Evolutionary conservation across 2,113 vertebrate genomes (phyloP), one percentile per base, ranked within the genome.

Genomic region (Toxostoma redivivum): DNA sequence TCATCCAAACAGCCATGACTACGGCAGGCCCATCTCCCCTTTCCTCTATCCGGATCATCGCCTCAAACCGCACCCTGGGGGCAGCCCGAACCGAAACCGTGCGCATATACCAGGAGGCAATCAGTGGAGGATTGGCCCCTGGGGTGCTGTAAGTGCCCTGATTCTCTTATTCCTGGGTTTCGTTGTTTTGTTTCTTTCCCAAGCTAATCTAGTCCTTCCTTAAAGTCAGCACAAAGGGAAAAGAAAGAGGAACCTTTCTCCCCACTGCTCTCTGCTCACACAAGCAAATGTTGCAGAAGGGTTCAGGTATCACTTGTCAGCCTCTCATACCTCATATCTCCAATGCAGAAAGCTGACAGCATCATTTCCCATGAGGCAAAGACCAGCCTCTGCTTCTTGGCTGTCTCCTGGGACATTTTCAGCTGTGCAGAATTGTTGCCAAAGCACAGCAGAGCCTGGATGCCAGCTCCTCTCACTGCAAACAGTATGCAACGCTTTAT

Each of bases 61-160:
- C 50, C 98, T 98, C 90, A 97, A 98, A 86, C 79, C 97, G 30
- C 97, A 95, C 83, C 97, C 98, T 1, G 96, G 96, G n/a, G 95
- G 96, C 58, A 90, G 89, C 61, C 83, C 94, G 0, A 97, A 98
- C 53, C 81, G 94, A 58, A 97, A 96, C 82, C 98, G 95, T 10
- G 98, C 96, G 4, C 98, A 98, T 4, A 74, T 96, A 19, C 97
- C 97, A 0, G 97, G 98, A 35, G 98, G 98, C 85, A 99, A 99
- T 94, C 99, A 99, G 91, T 99, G 99, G 99, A 98, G 99, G 90
- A 99, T 98, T 10, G 99, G 99, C 37, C 99, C 99, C 40, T 99
- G 99, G 99, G 99, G 99, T 95, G 99, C 99, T 91, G 99, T 99
- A 97, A 99, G 99, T 98, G 95, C 53, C 53, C 33, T 23, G 56